Evolutionary conservation across 2,113 vertebrate genomes (phyloP), one percentile per base, ranked within the genome.

Genomic region (Nicator chloris): DNA sequence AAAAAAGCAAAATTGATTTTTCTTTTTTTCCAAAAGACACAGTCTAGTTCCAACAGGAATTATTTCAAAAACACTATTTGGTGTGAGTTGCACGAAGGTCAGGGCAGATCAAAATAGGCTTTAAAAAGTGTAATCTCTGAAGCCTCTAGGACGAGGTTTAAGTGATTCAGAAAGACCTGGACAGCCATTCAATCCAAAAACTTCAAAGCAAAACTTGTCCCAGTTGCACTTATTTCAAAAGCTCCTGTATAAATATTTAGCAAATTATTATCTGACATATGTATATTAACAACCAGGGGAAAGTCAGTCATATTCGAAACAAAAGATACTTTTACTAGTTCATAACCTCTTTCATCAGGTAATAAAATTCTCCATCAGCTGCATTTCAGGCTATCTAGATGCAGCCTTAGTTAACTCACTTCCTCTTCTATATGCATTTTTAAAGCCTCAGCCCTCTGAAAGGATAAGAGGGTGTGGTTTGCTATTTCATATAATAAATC

Each of bases 401-500:
- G 56, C 35, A 82, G 37, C 30, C 40, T 77, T 33, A 71, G 53
- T 73, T 76, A 94, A 93, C 45, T 75, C 64, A 24, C 16, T 94
- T 71, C 57, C 57, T 81, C 68, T 44, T 53, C 17, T 26, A 64
- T 35, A 63, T 70, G 57, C 51, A 86, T 87, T 94, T 95, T 83
- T 80, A 86, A 94, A 93, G 73, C 64, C 66, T 73, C 68, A 49
- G 9, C 10, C 24, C 53, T 16, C 77, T 57, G 76, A 70, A 90
- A 61, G 60, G 28, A 82, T 40, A 81, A 64, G 88, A 84, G 95
- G 96, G 96, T 88, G 96, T 97, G 96, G 96, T 94, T 95, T 95
- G 30, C 42, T 82, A 54, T 86, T 72, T 54, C 47, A 76, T 23
- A 8, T 39, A 64, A 49, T 15, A 54, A 79, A 73, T 47, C 24